These are phyloP conservation scores for Agonopterix arenella DNA, from an alignment of 2,888 invertebrate genomes.

Conservation along the genomic window DNA sequence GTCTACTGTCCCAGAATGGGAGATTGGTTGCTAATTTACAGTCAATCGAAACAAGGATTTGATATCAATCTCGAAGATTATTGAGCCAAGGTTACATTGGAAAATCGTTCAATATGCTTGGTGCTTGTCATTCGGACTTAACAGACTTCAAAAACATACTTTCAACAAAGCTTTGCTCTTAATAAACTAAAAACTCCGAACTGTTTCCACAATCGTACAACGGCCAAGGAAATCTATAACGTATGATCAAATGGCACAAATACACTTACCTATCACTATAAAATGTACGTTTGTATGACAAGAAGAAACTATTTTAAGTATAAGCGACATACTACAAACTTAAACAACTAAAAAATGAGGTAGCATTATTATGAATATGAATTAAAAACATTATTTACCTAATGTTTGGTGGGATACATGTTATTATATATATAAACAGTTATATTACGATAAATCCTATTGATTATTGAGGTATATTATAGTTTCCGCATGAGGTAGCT, in stretches of 20 bases:
- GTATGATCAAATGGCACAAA: conserved; percentile 24
- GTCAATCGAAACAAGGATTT: no score
- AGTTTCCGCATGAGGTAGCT: conserved; percentile 64
- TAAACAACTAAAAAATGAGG: conserved; percentile 62
- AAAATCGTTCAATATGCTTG: no score
- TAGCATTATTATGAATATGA: conserved; percentile 67
- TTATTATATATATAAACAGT: conserved; percentile 40
- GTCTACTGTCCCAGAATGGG: no score
- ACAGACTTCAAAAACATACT: no score
- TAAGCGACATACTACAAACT: conserved; percentile 28
- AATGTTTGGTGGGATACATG: conserved; percentile 68
- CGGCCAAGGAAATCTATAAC: conserved; percentile 4
- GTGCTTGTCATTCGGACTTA: no score
- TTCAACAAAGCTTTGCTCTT: background rate
- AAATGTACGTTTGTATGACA: background rate
- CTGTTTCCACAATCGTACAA: background rate
- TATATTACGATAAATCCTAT: conserved; percentile 60
- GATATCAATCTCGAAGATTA: no score
- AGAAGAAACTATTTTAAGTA: conserved; percentile 4
- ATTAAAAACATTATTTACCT: conserved; percentile 42
- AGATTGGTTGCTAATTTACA: no score
- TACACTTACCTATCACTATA: conserved; percentile 3
- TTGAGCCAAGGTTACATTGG: no score
- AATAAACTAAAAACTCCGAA: background rate
- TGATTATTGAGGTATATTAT: conserved; percentile 68